These are phyloP conservation scores for Uria lomvia DNA, from an alignment of 2,113 vertebrate species.

Conservation along the genomic window DNA sequence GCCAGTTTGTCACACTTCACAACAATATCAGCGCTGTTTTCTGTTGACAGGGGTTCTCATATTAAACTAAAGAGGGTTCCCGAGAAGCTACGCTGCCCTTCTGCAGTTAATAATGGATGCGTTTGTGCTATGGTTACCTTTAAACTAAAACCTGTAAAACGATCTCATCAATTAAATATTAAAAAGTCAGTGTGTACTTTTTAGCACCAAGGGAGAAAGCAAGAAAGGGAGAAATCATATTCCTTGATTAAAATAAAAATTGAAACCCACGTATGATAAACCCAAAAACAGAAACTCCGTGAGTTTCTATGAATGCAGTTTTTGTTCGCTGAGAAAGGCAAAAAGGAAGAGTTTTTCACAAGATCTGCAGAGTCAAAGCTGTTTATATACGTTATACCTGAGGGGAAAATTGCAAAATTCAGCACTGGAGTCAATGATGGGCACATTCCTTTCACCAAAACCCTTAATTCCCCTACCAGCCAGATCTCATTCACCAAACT, in stretches of 20 bases:
- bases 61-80: constrained; percentile 66
- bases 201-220: not conserved
- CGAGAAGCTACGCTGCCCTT: constrained; percentile 70
- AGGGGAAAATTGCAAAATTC: not conserved
- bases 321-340: not conserved
- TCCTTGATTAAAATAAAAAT: not conserved
- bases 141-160: constrained; percentile 89
- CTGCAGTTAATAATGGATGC: constrained; percentile 89
- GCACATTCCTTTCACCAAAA: not conserved
- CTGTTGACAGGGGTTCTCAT: constrained; percentile 62
- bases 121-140: constrained; percentile 88
- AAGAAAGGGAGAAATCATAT: not conserved
- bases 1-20: constrained; percentile 60
- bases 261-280: not conserved
- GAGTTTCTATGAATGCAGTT: not conserved
- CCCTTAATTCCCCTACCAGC: not conserved
- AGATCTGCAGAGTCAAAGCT: not conserved
- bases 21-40: constrained; percentile 48
- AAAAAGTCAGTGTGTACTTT: constrained; percentile 70
- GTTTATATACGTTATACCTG: not conserved
- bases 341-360: not conserved
- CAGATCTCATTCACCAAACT: not conserved
- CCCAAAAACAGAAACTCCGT: not conserved
- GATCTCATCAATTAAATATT: constrained; percentile 86
- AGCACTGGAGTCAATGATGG: not conserved